Base-by-base conservation (phyloP, 2,888 invertebrate genomes). In the Nudaria mundana region DNA sequence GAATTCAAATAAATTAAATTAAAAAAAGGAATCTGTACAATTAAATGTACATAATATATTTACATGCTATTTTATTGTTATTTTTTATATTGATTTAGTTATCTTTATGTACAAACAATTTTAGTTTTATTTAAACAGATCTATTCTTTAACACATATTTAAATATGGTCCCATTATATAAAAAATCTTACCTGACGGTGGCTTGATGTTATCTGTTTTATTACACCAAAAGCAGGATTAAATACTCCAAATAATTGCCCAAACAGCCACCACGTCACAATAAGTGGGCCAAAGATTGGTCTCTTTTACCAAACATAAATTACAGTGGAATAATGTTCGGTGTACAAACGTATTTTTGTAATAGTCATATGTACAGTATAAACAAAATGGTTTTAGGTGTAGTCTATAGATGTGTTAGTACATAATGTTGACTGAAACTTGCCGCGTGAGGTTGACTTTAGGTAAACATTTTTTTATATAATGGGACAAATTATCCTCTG, bases 151-250 rank as follows among this genome's bases (percentile, higher is more conserved):
- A 13, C 5, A 25, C 26, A 31, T 15, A 5, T 15, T 6, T 1
- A 15, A 14, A 28, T 25, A 30, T 29, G 36, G 61, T 59, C 63
- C 63, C 55, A 56, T 51, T 55, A 59, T 54, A 59, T 47, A 52
- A 53, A 58, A 58, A 59, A 12, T 40, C 75, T 76, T 77, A 77
- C 77, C 78, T 52, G 61, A 52, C n/a, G 67, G 61, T 22, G 60
- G 54, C 44, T 26, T 62, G 34, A 16, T 74, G 66, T 63, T 41
- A 26, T 73, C 67, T 10, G 66, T 68, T 63, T 65, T 69, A 35
- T 52, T 24, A 67, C 56, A 34, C 75, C 72, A 50, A 75, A 71
- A 38, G 59, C 61, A 2, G 76, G 71, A 46, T 71, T 75, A 52
- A 71, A 76, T 5, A 56, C 74, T 6, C 65, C 67, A 24, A 52